These are phyloP conservation scores for Pantherophis alleghaniensis DNA, from an alignment of 2,797 vertebrate genomes.

Conservation along the genomic window DNA sequence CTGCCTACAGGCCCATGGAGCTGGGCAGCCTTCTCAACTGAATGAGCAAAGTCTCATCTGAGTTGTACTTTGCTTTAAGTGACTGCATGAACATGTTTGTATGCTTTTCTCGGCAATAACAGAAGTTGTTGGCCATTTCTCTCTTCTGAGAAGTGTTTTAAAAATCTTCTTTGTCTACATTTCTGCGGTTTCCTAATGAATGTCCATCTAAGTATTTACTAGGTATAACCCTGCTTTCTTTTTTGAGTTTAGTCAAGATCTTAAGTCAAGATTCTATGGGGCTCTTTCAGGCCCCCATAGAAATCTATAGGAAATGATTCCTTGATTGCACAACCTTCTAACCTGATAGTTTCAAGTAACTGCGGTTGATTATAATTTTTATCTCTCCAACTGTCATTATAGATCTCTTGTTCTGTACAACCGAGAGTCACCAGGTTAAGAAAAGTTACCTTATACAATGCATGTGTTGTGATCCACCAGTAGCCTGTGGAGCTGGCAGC, in stretches of 20 bases:
- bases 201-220: not conserved
- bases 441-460: not conserved
- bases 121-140: not conserved
- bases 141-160: not conserved
- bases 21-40: not conserved
- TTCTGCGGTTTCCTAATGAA: not conserved
- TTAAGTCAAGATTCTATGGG: not conserved
- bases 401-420: not conserved
- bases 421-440: not conserved
- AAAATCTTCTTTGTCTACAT: not conserved
- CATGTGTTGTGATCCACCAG: too few relatives aligned
- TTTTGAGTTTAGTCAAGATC: not conserved
- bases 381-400: not conserved
- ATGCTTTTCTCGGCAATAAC: not conserved
- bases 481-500: too few relatives aligned
- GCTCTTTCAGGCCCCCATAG: not conserved
- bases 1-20: not conserved
- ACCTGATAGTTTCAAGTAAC: not conserved
- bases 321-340: not conserved
- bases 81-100: not conserved
- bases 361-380: not conserved
- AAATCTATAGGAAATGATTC: not conserved
- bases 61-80: not conserved
- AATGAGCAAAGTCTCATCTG: not conserved
- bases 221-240: not conserved